Conservation (phyloP, 37 sponge, comb jelly and placozoan genomes). For the Axinella damicornis region DNA sequence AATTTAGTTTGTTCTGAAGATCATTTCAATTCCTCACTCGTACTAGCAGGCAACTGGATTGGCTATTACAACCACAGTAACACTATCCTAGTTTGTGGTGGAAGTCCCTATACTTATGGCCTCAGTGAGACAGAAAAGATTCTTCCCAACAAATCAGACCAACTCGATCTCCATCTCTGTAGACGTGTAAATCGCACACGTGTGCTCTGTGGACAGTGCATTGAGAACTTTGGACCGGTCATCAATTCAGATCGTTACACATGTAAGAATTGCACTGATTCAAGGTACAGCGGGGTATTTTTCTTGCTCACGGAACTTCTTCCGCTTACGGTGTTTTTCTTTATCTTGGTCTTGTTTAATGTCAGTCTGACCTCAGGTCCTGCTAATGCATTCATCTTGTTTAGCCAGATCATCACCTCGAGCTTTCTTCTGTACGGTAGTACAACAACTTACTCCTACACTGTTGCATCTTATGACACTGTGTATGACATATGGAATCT, state of each 20-base stretch:
- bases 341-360: conserved; percentile 10
- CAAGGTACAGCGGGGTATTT: neutral
- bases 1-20: neutral
- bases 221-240: neutral
- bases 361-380: conserved; percentile 26
- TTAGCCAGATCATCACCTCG: conserved; percentile 11
- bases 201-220: conserved; percentile 31
- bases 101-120: neutral
- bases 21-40: neutral
- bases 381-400: conserved; percentile 29
- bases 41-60: neutral
- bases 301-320: conserved; percentile 12
- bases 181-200: conserved; percentile 6
- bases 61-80: neutral
- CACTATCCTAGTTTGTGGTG: neutral
- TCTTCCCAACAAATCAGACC: neutral
- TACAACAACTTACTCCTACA: neutral
- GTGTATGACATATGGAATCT: conserved; percentile 43
- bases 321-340: conserved; percentile 18
- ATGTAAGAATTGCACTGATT: conserved; percentile 9
- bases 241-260: conserved; percentile 20
- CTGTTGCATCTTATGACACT: neutral
- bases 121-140: neutral
- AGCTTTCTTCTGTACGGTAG: neutral
- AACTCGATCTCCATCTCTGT: neutral